A percentile compares a stretch with the other conserved stretches of the same genome.
Conservation (phyloP, 2,113 vertebrate genomes). For the Gymnobelideus leadbeateri region DNA sequence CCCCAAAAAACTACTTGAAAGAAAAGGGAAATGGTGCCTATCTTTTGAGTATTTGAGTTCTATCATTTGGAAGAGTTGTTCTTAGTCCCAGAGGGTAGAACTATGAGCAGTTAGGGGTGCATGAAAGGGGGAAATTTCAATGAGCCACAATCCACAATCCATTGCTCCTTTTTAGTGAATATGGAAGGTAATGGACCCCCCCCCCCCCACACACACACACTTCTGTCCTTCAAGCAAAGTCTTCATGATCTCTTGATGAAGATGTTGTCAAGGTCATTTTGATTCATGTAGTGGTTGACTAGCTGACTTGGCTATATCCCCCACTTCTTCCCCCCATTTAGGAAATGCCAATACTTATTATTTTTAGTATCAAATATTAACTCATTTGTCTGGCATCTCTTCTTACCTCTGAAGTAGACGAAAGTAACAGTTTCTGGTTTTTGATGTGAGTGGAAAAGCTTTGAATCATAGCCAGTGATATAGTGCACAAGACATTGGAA, state of each 20-base stretch:
- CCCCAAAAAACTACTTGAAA: background rate
- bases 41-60: background rate
- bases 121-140: background rate
- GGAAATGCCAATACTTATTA: background rate
- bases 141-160: background rate
- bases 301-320: background rate
- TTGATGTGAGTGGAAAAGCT: background rate
- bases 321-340: background rate
- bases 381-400: background rate
- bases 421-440: background rate
- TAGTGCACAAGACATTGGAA: background rate
- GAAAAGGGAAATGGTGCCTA: background rate
- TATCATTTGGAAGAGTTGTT: background rate
- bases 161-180: background rate
- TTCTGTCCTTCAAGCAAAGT: background rate
- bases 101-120: background rate
- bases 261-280: background rate
- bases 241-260: background rate
- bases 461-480: background rate
- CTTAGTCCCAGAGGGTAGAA: background rate
- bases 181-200: background rate
- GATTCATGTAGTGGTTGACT: background rate
- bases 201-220: background rate
- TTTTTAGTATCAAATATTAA: background rate
- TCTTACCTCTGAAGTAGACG: background rate